These are phyloP conservation scores for Acromyrmex charruanus DNA, from an alignment of 1,140 invertebrate species.

Conservation along the genomic window DNA sequence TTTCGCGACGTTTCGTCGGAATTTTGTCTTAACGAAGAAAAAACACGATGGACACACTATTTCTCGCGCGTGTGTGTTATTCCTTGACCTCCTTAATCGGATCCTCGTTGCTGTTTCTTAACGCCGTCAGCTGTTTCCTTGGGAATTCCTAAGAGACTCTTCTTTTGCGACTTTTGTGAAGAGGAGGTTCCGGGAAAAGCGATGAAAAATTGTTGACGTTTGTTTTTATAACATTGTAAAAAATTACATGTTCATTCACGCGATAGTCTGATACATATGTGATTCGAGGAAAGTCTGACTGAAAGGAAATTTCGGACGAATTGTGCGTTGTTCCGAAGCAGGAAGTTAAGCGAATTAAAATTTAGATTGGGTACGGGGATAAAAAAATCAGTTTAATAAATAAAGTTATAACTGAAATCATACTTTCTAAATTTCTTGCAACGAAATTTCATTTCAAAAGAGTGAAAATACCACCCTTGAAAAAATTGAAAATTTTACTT, in stretches of 20 bases:
- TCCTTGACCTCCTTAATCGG: conserved; percentile 58
- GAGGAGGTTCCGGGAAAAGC: conserved; percentile 9
- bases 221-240: neutral
- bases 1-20: conserved; percentile 30
- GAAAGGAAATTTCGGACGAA: neutral
- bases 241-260: neutral
- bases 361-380: neutral
- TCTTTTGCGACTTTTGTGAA: neutral
- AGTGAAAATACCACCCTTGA: too few relatives aligned
- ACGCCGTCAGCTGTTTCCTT: conserved; percentile 1
- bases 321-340: neutral
- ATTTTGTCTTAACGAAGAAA: conserved; percentile 18
- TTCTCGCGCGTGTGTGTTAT: neutral
- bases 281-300: conserved; percentile 16
- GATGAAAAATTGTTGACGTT: neutral
- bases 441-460: too few relatives aligned
- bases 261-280: neutral
- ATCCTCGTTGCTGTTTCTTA: neutral
- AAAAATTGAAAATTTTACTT: too few relatives aligned
- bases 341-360: conserved; percentile 8
- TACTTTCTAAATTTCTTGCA: too few relatives aligned
- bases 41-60: neutral
- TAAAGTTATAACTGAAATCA: neutral
- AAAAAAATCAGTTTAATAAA: neutral
- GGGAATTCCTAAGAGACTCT: neutral